These are phyloP conservation scores for Cynodonichthys magdalenae DNA, from an alignment of 2,797 vertebrate genomes.

Conservation along the genomic window DNA sequence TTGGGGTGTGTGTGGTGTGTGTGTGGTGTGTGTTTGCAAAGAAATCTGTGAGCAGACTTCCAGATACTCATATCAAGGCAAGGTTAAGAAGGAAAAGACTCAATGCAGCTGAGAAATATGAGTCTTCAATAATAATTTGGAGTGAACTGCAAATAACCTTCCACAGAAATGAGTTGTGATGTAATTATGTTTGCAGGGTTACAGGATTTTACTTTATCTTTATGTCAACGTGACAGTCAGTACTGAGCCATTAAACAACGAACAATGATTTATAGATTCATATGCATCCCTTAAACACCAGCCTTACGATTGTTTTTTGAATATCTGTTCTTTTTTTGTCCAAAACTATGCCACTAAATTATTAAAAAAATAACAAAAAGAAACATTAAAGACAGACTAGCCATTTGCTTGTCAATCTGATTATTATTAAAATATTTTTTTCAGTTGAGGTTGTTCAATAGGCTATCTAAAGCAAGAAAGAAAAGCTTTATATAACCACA, in stretches of 20 bases:
- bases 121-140: neutral
- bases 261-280: conserved; percentile 11
- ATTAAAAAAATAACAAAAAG: too few species aligned
- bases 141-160: conserved; percentile 32
- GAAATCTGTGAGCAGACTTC: neutral
- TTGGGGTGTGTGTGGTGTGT: too few species aligned
- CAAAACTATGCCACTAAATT: too few species aligned
- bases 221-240: conserved; percentile 7
- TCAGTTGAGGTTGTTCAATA: conserved; percentile 9
- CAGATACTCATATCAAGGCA: neutral
- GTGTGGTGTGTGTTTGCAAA: conserved; percentile 4
- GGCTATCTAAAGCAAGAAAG: too few species aligned
- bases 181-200: neutral
- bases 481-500: too few species aligned
- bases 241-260: conserved; percentile 8
- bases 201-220: neutral
- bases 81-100: neutral
- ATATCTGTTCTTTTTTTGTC: too few species aligned
- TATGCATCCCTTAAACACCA: neutral
- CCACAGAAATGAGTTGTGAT: conserved; percentile 13
- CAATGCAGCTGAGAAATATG: neutral
- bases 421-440: neutral
- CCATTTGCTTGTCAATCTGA: neutral
- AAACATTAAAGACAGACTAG: neutral
- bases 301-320: too few species aligned